phyloP scores from a whole-genome alignment of 2,797 vertebrate species.

The Rhinogobio ventralis region DNA sequence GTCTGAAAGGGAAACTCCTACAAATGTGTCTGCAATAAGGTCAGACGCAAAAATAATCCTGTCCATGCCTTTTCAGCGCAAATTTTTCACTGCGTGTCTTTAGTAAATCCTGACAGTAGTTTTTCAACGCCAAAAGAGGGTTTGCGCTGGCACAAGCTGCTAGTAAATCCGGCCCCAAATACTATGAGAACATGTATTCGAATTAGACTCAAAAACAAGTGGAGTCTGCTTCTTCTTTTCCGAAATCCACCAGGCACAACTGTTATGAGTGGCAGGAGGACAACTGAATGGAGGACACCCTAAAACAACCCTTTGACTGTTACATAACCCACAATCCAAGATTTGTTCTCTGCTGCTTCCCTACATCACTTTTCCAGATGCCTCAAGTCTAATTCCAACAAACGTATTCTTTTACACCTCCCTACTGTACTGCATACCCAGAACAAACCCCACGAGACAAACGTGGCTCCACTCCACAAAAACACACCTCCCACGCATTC shows the following conservation, averaged over 20 bases:
- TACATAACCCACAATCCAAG: not conserved
- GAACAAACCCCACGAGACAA: not conserved
- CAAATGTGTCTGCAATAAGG: no score
- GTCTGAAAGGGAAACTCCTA: no score
- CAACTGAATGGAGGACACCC: not conserved
- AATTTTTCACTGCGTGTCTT: no score
- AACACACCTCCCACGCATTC: not conserved
- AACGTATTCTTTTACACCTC: not conserved
- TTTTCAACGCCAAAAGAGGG: no score
- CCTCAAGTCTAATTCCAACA: not conserved
- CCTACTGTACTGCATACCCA: not conserved
- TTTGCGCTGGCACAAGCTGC: no score
- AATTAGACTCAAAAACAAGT: not conserved
- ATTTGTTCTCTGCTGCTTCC: not conserved
- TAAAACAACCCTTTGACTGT: slow-evolving; percentile 1
- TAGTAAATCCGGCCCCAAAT: not conserved
- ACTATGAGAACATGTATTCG: no score
- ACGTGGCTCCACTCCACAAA: not conserved
- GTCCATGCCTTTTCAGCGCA: no score
- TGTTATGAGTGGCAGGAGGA: not conserved
- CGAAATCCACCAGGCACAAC: not conserved
- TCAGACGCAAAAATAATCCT: no score
- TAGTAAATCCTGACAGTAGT: no score
- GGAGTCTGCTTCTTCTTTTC: not conserved
- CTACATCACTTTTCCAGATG: not conserved